phyloP scores from a whole-genome alignment of 2,113 vertebrate species.

The Myotis davidii region DNA sequence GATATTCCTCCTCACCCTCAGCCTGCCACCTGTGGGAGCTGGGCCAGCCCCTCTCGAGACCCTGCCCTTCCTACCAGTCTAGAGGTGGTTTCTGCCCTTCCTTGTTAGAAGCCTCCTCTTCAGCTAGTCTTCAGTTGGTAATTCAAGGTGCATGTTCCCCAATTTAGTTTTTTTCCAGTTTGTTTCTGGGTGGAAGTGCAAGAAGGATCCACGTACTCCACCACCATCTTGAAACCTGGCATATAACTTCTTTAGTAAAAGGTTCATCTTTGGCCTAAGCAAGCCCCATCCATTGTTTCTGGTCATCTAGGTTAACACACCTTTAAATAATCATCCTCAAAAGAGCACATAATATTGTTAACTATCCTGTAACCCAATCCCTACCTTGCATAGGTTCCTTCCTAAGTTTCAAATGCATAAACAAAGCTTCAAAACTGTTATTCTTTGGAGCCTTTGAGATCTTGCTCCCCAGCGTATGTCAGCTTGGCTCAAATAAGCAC shows the following conservation, averaged over 20 bases:
- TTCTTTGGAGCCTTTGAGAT: not conserved
- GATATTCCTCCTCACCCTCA: not conserved
- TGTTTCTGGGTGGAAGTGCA: not conserved
- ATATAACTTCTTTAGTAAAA: not conserved
- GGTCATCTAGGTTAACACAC: not conserved
- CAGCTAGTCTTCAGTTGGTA: not conserved
- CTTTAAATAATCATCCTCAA: not conserved
- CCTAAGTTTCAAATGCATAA: not conserved
- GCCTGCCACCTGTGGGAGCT: not conserved
- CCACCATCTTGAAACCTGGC: not conserved
- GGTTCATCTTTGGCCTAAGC: not conserved
- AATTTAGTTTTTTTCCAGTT: not conserved
- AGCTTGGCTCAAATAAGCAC: not conserved
- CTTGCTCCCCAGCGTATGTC: not conserved
- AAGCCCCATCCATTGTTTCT: not conserved
- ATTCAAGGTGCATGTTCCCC: not conserved
- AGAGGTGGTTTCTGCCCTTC: too few relatives aligned
- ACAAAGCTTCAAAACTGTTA: not conserved
- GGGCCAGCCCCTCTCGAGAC: not conserved
- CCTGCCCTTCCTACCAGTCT: not conserved
- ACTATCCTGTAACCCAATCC: not conserved
- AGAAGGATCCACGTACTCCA: not conserved
- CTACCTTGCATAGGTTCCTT: not conserved
- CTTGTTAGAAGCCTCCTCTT: not conserved
- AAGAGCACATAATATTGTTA: not conserved